phyloP scores from a whole-genome alignment of 2,113 vertebrate species.

The Grammomys surdaster region DNA sequence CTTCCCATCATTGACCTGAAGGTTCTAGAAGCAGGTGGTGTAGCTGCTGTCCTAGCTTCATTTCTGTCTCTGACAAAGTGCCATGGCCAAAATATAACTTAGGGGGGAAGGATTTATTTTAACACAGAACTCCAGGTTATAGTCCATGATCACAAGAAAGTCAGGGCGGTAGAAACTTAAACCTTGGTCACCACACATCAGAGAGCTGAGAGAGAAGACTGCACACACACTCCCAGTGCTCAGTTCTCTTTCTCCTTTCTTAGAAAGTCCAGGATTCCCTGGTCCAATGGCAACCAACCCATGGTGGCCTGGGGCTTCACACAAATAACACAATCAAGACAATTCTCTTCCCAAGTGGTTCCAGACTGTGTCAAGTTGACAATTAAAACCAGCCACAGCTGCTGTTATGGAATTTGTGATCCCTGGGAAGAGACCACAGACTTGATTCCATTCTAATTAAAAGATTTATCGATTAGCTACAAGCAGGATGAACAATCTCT shows the following conservation, averaged over 20 bases:
- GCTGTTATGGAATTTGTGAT: background rate
- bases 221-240: accelerated
- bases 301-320: background rate
- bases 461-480: background rate
- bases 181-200: too few relatives aligned
- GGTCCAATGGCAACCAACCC: background rate
- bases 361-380: background rate
- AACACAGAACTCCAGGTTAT: background rate
- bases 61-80: background rate
- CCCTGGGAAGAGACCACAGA: background rate
- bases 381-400: background rate
- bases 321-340: background rate
- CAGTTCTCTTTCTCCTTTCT: background rate
- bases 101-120: background rate
- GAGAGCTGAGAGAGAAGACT: background rate
- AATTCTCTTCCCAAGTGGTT: background rate
- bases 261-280: background rate
- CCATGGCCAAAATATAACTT: background rate
- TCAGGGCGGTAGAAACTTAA: background rate
- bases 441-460: background rate
- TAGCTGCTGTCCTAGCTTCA: background rate
- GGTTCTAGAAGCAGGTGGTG: accelerated
- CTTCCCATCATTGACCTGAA: accelerated
- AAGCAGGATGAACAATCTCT: background rate
- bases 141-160: background rate